Base-by-base conservation (phyloP, 2,888 invertebrate species). In the Endomychus coccineus region DNA sequence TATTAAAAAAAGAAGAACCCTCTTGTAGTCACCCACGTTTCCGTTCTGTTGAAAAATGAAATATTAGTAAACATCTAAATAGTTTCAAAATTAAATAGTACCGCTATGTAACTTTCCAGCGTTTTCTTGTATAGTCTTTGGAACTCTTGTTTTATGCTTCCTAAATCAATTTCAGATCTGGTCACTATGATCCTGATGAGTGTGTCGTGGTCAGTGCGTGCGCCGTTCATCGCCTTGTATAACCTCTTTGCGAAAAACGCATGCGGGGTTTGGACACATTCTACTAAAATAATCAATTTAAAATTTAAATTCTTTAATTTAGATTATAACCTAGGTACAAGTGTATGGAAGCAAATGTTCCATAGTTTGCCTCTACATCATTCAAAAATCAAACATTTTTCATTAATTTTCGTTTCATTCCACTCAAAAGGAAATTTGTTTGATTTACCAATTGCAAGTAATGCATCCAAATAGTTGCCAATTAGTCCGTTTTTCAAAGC, bases 171-270 rank as follows among this genome's bases (percentile, higher is more conserved):
- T 69, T 82, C 78, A 1, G 78, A 71, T 50, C 82, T 73, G 50
- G 77, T 74, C 30, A 83, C 80, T 47, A 85, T 58, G 49, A 86
- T 74, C 31, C 85, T 71, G 49, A 85, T 77, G 44, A 86, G 70
- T 0, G 80, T 75, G 16, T 68, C 64, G 67, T 85, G 84, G 59
- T 81, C 75, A 3, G 85, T 85, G 38, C 85, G 85, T 27, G 74
- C 56, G 0, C 84, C 84, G 49, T 75, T 71, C 74, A 83, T 76
- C 3, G 81, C 75, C 33, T 67, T 62, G 41, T 80, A 74, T 9
- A 84, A 64, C 0, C 78, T 69, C 42, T 70, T 71, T 34, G 84
- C 83, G 66, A 82, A 84, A 69, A 76, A 84, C 2, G 76, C 75
- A 2, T 78, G 65, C 3, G 77, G 71, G 49, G 71, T 75, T 55